A percentile compares a stretch with the other conserved stretches of the same genome.
phyloP scores from a whole-genome alignment of 2,113 vertebrate genomes.

The Pygoscelis antarcticus region DNA sequence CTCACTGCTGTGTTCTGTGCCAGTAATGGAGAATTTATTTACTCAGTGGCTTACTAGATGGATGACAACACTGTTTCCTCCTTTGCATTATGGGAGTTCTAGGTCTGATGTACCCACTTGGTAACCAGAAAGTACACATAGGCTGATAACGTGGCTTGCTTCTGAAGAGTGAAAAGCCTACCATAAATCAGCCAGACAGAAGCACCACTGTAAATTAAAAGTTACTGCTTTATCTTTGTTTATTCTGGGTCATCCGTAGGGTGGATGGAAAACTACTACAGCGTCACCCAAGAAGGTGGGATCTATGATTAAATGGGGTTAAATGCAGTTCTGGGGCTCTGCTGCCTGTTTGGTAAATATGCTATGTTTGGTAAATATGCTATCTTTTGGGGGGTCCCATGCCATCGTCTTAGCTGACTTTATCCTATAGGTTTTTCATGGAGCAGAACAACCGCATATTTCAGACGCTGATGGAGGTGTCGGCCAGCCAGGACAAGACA shows the following conservation, averaged over 20 bases:
- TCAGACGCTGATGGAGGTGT: conserved; percentile 92
- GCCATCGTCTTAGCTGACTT: not conserved
- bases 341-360: not conserved
- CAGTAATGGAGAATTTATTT: not conserved
- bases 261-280: not conserved
- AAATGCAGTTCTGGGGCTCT: not conserved
- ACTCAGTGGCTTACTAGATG: not conserved
- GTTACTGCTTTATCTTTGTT: not conserved
- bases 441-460: conserved; percentile 98
- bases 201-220: not conserved
- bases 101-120: not conserved
- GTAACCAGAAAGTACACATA: not conserved
- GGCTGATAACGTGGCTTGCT: not conserved
- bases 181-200: not conserved
- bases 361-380: not conserved
- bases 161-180: not conserved
- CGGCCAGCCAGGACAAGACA: conserved; percentile 88
- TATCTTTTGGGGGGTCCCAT: not conserved
- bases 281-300: not conserved
- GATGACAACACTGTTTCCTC: not conserved
- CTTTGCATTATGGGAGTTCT: not conserved
- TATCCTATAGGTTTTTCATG: conserved; percentile 90
- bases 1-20: not conserved
- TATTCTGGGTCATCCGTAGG: not conserved
- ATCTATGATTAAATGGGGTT: not conserved